phyloP scores from a whole-genome alignment of 2,113 vertebrate genomes.

The Rhodinocichla rosea region DNA sequence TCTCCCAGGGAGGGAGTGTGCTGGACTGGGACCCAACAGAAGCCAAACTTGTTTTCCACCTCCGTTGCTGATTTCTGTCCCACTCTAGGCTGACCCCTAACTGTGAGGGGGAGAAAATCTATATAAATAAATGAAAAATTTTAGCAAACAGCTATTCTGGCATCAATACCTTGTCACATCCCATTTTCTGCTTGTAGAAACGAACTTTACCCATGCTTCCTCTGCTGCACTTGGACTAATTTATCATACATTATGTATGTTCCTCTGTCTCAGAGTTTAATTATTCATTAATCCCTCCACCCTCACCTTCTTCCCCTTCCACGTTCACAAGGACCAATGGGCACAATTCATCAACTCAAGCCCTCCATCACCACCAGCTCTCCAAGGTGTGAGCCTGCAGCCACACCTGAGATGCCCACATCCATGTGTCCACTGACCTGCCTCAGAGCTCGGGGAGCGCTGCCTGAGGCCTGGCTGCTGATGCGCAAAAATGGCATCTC shows the following conservation, averaged over 20 bases:
- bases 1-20: fast-evolving
- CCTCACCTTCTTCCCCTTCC: background rate
- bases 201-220: background rate
- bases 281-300: background rate
- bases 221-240: background rate
- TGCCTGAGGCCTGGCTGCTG: background rate
- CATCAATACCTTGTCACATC: background rate
- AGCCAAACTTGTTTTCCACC: background rate
- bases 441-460: fast-evolving
- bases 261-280: background rate
- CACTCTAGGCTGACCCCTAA: background rate
- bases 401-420: background rate
- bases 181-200: slow-evolving; percentile 12
- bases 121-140: background rate
- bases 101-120: background rate
- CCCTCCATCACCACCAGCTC: background rate
- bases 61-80: background rate
- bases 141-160: background rate
- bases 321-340: background rate
- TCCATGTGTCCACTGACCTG: fast-evolving
- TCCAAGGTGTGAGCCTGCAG: background rate
- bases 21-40: background rate
- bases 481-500: background rate
- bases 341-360: background rate
- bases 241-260: slow-evolving; percentile 28